Conservation (phyloP, 2,888 invertebrate genomes). For the Chloroclystis v-ata region DNA sequence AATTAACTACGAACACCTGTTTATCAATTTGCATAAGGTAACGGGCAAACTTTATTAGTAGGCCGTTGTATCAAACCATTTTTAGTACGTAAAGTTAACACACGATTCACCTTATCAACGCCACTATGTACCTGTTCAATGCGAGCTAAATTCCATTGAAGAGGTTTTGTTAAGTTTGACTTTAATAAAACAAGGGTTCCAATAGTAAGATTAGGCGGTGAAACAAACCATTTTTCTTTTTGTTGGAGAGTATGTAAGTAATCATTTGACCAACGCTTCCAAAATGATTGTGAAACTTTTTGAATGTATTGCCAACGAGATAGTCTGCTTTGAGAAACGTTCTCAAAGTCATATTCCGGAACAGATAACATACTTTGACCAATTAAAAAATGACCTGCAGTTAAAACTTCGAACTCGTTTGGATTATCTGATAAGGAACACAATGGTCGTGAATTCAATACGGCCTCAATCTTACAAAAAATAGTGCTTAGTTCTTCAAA, state of each 20-base stretch:
- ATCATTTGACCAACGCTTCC: background rate
- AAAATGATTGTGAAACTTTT: background rate
- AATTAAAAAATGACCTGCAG: background rate
- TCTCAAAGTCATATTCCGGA: background rate
- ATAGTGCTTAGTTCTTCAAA: background rate
- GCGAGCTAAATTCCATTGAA: slow-evolving; percentile 1
- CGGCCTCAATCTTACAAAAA: background rate
- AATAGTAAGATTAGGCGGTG: background rate
- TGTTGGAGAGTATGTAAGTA: slow-evolving; percentile 2
- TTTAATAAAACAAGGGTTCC: background rate
- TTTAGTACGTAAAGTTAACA: no score
- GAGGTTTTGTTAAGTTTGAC: background rate
- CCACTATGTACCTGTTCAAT: background rate
- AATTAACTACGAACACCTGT: no score
- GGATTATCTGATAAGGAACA: slow-evolving; percentile 1
- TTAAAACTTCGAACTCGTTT: slow-evolving; percentile 1
- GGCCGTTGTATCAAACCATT: no score
- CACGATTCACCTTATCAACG: background rate
- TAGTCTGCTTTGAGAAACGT: background rate
- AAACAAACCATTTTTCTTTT: background rate
- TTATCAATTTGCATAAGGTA: no score
- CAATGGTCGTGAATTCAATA: background rate
- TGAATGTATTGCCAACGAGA: background rate
- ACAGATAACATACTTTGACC: background rate
- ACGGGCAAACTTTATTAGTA: no score